Evolutionary conservation across 2,888 invertebrate genomes (phyloP).

Genomic region (Acanthococcus lagerstroemiae): DNA sequence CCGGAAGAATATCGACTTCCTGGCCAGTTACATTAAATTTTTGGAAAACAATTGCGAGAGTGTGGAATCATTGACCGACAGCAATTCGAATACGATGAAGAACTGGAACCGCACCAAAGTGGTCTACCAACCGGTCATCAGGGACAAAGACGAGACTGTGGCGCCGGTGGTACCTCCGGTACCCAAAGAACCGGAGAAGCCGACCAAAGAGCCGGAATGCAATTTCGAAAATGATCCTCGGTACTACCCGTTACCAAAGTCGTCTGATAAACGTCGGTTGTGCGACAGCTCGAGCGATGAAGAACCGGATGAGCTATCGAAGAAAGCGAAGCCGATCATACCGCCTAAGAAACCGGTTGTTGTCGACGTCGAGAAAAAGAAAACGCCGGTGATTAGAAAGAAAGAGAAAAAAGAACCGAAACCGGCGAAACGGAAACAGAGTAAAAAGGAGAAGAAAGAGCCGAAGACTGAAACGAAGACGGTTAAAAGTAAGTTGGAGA

Average conservation of each 20-base stretch:
- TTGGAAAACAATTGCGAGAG: constrained; percentile 53
- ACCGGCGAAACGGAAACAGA: too few species aligned
- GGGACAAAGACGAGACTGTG: background rate
- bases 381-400: background rate
- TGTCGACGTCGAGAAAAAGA: background rate
- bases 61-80: constrained; percentile 13
- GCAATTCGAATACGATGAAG: constrained; percentile 9
- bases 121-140: background rate
- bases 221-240: constrained; percentile 55
- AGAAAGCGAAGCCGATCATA: background rate
- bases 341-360: background rate
- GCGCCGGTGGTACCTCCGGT: background rate
- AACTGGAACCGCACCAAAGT: constrained; percentile 18
- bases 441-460: background rate
- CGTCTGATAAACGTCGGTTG: constrained; percentile 31
- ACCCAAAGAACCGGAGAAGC: background rate
- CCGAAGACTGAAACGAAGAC: background rate
- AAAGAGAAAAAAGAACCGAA: background rate
- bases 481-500: constrained; percentile 11
- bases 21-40: constrained; percentile 79
- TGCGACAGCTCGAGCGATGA: constrained; percentile 21
- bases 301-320: background rate
- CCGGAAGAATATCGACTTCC: constrained; percentile 55
- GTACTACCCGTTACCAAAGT: constrained; percentile 62
- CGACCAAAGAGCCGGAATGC: constrained; percentile 1